phyloP scores from a whole-genome alignment of 2,888 invertebrate genomes.

The Crematogaster levior region DNA sequence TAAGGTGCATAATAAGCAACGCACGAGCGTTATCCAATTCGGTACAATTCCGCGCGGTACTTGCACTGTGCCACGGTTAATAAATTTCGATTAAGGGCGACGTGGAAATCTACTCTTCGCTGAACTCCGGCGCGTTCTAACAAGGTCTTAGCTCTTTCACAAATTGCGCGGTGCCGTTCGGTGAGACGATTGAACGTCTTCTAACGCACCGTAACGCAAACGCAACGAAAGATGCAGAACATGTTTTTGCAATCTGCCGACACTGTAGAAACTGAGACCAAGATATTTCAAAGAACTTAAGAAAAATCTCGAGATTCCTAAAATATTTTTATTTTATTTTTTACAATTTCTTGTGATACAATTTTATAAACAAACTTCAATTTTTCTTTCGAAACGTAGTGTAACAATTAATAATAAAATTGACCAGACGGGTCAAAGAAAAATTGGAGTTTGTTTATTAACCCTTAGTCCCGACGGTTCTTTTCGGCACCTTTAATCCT shows the following conservation, averaged over 20 bases:
- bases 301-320: not conserved
- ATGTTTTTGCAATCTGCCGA: not conserved
- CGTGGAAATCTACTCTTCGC: slow-evolving; percentile 41
- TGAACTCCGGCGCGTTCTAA: not conserved
- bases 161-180: slow-evolving; percentile 13
- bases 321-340: not conserved
- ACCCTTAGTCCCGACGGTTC: too few relatives aligned
- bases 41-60: slow-evolving; percentile 10
- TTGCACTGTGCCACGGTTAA: slow-evolving; percentile 33
- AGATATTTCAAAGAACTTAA: not conserved
- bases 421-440: too few relatives aligned
- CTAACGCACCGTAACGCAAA: not conserved
- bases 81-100: slow-evolving; percentile 44
- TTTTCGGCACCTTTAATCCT: too few relatives aligned
- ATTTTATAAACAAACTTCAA: not conserved
- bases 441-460: too few relatives aligned
- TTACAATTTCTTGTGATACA: not conserved
- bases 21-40: slow-evolving; percentile 28
- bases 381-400: too few relatives aligned
- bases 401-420: too few relatives aligned
- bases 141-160: slow-evolving; percentile 29
- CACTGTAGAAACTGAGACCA: not conserved
- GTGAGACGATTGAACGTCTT: slow-evolving; percentile 6
- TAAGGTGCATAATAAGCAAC: slow-evolving; percentile 39
- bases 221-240: not conserved